A percentile compares a stretch with the other conserved stretches of the same genome.
phyloP scores from a whole-genome alignment of 2,797 vertebrate species.

The Chrysocyon brachyurus region DNA sequence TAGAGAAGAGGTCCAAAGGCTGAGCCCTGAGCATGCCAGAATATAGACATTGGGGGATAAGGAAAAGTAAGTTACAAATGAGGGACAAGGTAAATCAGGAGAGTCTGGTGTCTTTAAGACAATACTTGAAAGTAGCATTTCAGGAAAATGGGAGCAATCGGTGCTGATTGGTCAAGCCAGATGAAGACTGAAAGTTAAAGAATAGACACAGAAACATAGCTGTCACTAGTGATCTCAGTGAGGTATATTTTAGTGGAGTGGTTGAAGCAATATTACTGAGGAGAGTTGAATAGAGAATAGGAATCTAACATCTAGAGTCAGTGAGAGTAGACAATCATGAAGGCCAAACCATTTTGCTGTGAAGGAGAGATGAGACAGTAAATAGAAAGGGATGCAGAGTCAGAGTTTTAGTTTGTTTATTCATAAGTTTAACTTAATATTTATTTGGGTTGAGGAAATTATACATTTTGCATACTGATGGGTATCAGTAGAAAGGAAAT shows the following conservation, averaged over 20 bases:
- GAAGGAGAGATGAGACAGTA: not conserved
- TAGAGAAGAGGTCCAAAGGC: not conserved
- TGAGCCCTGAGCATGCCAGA: not conserved
- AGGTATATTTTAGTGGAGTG: not conserved
- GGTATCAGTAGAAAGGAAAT: not conserved
- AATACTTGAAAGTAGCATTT: not conserved
- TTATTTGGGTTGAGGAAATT: not conserved
- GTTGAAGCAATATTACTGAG: not conserved
- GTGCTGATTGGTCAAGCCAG: not conserved
- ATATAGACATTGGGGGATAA: not conserved
- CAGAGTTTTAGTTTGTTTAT: not conserved
- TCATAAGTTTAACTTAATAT: not conserved
- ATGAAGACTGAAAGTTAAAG: not conserved
- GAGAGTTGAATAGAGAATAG: not conserved
- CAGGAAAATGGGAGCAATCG: not conserved
- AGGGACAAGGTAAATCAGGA: not conserved
- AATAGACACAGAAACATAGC: not conserved
- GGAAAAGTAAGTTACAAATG: not conserved
- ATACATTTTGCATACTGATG: not conserved
- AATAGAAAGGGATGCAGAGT: not conserved
- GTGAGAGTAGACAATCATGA: not conserved
- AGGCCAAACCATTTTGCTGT: not conserved
- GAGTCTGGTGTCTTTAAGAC: not conserved
- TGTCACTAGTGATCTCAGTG: not conserved
- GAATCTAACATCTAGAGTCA: not conserved